Conservation (phyloP, 2,888 invertebrate genomes). For the Dryobotodes eremita region DNA sequence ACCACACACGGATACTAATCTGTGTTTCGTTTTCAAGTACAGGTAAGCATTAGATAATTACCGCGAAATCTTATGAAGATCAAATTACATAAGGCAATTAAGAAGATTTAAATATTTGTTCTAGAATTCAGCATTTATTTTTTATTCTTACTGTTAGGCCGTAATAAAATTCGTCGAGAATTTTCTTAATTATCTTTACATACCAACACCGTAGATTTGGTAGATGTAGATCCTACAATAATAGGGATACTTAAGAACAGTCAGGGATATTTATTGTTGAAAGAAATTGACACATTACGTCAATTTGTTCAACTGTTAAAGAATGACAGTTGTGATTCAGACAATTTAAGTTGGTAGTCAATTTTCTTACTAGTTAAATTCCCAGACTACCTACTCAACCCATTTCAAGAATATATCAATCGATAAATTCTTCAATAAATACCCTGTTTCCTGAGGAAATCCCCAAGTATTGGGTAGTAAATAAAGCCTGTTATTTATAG, state of each 20-base stretch:
- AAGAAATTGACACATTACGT: neutral
- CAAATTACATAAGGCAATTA: conserved; percentile 47
- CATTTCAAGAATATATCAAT: neutral
- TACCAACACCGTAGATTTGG: no score
- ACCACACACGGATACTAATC: neutral
- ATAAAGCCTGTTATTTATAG: conserved; percentile 32
- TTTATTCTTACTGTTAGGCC: conserved; percentile 12
- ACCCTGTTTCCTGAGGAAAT: conserved; percentile 33
- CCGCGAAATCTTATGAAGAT: conserved; percentile 29
- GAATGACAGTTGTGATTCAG: neutral
- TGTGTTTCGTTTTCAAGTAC: conserved; percentile 6
- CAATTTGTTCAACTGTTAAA: neutral
- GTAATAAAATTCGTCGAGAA: neutral
- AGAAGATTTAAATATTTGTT: conserved; percentile 39
- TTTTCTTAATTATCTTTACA: conserved; percentile 11
- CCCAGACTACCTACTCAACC: neutral
- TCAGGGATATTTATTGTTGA: neutral
- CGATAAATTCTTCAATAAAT: conserved; percentile 10
- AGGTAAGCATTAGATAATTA: conserved; percentile 29
- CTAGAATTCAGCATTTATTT: conserved; percentile 38
- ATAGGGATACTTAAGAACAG: neutral
- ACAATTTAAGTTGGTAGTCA: neutral
- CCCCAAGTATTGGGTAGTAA: conserved; percentile 5
- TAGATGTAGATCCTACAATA: neutral
- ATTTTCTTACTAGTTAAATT: neutral